Evolutionary conservation across 2,888 invertebrate species (phyloP), one percentile per base, ranked within the genome.

Genomic region (Cyclophora punctaria): DNA sequence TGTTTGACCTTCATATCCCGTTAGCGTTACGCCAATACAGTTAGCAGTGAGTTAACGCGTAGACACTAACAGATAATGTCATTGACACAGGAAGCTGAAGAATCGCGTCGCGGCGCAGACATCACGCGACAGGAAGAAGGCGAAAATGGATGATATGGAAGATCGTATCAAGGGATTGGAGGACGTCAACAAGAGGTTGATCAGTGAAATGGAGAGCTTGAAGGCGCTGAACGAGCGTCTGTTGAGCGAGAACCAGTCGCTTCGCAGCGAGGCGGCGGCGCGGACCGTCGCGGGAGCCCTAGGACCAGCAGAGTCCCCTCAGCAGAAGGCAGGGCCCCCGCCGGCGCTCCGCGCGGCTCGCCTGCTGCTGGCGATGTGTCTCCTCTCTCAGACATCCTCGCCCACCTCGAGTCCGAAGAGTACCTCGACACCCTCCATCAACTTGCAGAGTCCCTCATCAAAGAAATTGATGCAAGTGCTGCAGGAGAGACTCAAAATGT

Each of bases 81-180:
- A 42, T 49, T 52, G 49, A 53, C 86, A 35, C 79, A 97, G 98
- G 78, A 98, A 98, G 86, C 78, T 98, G 66, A 98, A 98, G 80
- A 98, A 98, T 78, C 91, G 98, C 61, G 97, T 98, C 35, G 98
- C 99, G 40, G 99, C 99, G 3, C 99, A 99, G 83, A 97, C 96
- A 46, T 98, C 98, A 0, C 92, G 99, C 49, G 99, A 99, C 81
- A 91, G 98, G 45, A 99, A 99, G 77, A 98, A 98, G 79, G 96
- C 95, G 0, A 94, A 93, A 74, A 94, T 98, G 92, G 94, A 95
- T 60, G 95, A 96, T 63, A 92, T 98, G 90, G 98, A 98, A 76
- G 76, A 82, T 6, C 91, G 92, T 42, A 90, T 95, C 3, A 86
- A 91, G 56, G 80, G 90, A 45, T 80, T 95, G 40, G 90, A 90